Evolutionary conservation across 2,888 invertebrate species (phyloP).

Genomic region (Sinelater perroti): DNA sequence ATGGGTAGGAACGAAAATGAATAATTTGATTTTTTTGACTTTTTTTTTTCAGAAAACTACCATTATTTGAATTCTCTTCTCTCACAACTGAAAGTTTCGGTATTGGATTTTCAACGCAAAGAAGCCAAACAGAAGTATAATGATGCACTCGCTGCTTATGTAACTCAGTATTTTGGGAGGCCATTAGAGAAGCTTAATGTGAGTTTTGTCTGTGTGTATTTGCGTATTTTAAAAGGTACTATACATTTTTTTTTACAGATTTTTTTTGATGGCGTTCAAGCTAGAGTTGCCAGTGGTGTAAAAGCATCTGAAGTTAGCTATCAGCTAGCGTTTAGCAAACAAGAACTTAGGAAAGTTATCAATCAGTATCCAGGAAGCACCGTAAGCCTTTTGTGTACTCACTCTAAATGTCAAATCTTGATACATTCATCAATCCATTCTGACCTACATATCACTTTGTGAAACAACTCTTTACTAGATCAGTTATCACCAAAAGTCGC

Average conservation of each 20-base stretch:
- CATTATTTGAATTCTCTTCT: slow-evolving; percentile 90
- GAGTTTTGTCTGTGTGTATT: too few species aligned
- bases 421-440: too few species aligned
- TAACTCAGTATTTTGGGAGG: slow-evolving; percentile 92
- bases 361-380: slow-evolving; percentile 88
- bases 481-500: too few species aligned
- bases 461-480: too few species aligned
- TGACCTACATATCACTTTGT: too few species aligned
- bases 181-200: slow-evolving; percentile 92
- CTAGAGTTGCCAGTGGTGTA: slow-evolving; percentile 91
- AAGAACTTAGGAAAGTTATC: slow-evolving; percentile 93
- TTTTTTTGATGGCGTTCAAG: slow-evolving; percentile 97
- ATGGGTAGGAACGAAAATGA: slow-evolving; percentile 69
- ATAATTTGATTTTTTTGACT: slow-evolving; percentile 9
- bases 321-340: slow-evolving; percentile 96
- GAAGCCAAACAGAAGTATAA: slow-evolving; percentile 91
- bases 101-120: slow-evolving; percentile 86
- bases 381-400: slow-evolving; percentile 52
- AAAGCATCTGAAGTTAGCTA: slow-evolving; percentile 98
- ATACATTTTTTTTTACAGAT: slow-evolving; percentile 65
- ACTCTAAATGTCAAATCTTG: too few species aligned
- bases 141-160: slow-evolving; percentile 90
- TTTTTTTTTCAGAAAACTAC: slow-evolving; percentile 82
- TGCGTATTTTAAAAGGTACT: neutral
- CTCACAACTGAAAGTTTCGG: slow-evolving; percentile 88